These are phyloP conservation scores for Sphaeramia orbicularis DNA, from an alignment of 2,797 vertebrate species.

Conservation along the genomic window DNA sequence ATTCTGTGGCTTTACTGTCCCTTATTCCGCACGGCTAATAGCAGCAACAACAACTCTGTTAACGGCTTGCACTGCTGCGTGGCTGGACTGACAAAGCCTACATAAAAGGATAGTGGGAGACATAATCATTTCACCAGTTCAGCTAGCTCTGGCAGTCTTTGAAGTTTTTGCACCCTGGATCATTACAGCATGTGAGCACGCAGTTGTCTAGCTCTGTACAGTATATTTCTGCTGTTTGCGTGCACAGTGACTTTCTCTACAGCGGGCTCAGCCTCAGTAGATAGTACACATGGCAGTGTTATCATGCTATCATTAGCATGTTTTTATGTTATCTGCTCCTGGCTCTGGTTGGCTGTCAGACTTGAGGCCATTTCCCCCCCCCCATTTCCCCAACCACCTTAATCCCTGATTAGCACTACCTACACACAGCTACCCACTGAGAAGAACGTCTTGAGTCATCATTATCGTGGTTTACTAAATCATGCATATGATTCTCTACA, in stretches of 20 bases:
- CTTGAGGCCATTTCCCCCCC: constrained; percentile 33
- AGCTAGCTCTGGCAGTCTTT: constrained; percentile 65
- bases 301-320: constrained; percentile 60
- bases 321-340: constrained; percentile 50
- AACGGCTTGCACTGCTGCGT: constrained; percentile 56
- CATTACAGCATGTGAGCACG: constrained; percentile 64
- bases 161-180: constrained; percentile 64
- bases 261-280: constrained; percentile 37
- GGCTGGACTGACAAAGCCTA: constrained; percentile 68
- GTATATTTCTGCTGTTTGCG: constrained; percentile 46
- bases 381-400: constrained; percentile 42
- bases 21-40: constrained; percentile 80
- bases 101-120: constrained; percentile 71
- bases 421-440: constrained; percentile 53
- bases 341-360: constrained; percentile 39
- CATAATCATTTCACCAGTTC: constrained; percentile 73
- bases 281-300: constrained; percentile 38
- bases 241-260: constrained; percentile 21
- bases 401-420: constrained; percentile 74
- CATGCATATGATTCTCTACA: constrained; percentile 34
- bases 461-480: constrained; percentile 63
- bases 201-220: constrained; percentile 35
- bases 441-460: constrained; percentile 67
- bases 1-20: constrained; percentile 66
- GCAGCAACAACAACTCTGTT: constrained; percentile 76